Conservation (phyloP, 2,113 vertebrate genomes). For the Zosterops hypoxanthus region DNA sequence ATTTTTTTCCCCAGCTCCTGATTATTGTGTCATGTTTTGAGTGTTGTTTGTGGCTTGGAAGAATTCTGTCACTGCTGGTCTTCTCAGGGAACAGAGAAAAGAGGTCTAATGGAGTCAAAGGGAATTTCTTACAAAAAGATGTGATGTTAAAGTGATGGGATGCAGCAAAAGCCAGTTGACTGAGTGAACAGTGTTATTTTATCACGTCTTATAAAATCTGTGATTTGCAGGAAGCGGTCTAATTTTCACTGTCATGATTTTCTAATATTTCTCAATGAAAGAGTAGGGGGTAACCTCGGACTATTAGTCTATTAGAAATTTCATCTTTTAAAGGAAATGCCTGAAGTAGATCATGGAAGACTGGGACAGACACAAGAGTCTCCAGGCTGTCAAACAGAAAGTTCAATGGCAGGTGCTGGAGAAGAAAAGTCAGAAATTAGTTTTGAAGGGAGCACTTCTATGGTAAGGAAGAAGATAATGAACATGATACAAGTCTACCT, state of each 20-base stretch:
- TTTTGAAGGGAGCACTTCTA: background rate
- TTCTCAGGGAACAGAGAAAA: background rate
- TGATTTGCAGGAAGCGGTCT: background rate
- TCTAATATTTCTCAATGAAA: background rate
- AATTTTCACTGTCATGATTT: background rate
- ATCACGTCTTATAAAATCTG: background rate
- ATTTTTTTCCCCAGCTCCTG: background rate
- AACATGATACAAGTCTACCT: background rate
- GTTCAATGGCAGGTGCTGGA: background rate
- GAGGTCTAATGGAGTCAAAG: background rate
- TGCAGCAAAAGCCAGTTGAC: background rate
- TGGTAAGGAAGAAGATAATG: background rate
- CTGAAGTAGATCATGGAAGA: background rate
- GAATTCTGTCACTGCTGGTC: background rate
- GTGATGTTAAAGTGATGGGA: background rate
- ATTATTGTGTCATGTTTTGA: background rate
- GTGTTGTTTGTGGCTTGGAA: background rate
- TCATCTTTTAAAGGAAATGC: background rate
- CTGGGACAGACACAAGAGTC: background rate
- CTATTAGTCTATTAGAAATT: background rate
- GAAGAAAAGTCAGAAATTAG: background rate
- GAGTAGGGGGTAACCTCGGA: background rate
- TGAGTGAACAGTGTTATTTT: background rate
- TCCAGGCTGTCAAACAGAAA: background rate
- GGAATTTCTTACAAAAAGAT: background rate